A percentile compares a stretch with the other conserved stretches of the same genome.
Conservation (phyloP, 2,888 invertebrate genomes). For the Megalurothrips usitatus region DNA sequence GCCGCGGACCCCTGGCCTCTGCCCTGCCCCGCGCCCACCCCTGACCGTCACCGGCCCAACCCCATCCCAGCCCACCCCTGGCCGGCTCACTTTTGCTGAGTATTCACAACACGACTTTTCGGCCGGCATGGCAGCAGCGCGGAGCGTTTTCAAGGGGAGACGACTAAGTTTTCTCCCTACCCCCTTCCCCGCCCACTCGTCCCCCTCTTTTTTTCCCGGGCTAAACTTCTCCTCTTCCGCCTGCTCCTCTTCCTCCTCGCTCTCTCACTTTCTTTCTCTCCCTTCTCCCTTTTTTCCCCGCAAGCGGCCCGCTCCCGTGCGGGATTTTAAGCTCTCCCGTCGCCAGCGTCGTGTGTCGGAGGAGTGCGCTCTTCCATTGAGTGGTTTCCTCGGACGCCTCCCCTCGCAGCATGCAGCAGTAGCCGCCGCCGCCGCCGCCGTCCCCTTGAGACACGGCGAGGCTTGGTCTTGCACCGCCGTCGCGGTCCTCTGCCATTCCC, state of each 20-base stretch:
- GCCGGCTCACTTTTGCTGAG: constrained; percentile 11
- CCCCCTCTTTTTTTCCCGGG: background rate
- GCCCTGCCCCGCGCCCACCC: background rate
- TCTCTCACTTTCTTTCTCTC: background rate
- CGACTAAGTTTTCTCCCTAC: background rate
- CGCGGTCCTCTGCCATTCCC: background rate
- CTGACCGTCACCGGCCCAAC: background rate
- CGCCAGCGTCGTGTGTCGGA: background rate
- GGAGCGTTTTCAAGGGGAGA: background rate
- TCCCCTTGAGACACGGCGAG: background rate
- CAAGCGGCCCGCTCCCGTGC: background rate
- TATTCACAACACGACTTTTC: constrained; percentile 20
- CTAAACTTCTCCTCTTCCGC: background rate
- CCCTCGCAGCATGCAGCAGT: background rate
- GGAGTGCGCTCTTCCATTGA: constrained; percentile 4
- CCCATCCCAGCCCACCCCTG: background rate
- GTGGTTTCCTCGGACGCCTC: background rate
- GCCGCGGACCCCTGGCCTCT: background rate
- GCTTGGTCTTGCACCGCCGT: too few species aligned
- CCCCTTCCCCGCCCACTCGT: background rate
- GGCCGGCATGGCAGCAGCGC: constrained; percentile 5
- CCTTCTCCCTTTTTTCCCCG: background rate
- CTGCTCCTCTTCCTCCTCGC: background rate
- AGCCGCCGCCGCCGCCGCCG: too few species aligned
- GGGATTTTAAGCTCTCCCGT: constrained; percentile 4